Base-by-base conservation (phyloP, 30 jellyfish, hydroid and myxozoan species). In the Aurelia coerulea region DNA sequence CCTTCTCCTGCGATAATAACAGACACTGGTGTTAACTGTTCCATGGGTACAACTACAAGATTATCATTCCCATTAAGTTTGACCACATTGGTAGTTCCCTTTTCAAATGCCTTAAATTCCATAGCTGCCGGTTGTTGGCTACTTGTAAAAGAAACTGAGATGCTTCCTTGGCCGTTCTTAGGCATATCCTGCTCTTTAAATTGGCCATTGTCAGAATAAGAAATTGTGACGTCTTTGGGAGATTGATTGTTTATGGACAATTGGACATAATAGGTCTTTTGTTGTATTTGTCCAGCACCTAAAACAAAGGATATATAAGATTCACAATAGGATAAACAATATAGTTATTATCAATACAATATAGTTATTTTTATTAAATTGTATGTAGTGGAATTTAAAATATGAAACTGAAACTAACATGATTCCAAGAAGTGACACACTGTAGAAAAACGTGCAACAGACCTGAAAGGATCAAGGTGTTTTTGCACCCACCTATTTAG, bases 61-160 rank as follows among this genome's bases (percentile, higher is more conserved):
- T 84, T 10, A 33, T 74, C 78, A 12, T 31, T 23, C 12, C 95
- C 90, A 52, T 85, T 74, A 1, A 85, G 33, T 23, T 41, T 64
- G 29, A 85, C 69, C 23, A 76, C 84, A 11, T 80, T 75, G 31
- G 1, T 54, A 5, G 95, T 83, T 51, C 95, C 95, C 65, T 74
- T 62, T 67, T 85, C 62, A 31, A 68, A 85, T 23, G 95, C 90
- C 46, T 64, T 65, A 64, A 85, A 68, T 42, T 41, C 76, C 14
- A 85, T 19, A 46, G 66, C 68, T 15, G 17, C 50, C 1, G 95
- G 95, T 58, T 42, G 76, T 33, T 35, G 60, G n/a, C 51, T 34
- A 65, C 76, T 76, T 16, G 95, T 59, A 18, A 75, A 34, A 3
- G 89, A 16, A 2, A 85, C 10, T 62, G 65, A 42, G 52, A 72